Base-by-base conservation (phyloP, 1,140 invertebrate species). In the Brachystomella parvula region DNA sequence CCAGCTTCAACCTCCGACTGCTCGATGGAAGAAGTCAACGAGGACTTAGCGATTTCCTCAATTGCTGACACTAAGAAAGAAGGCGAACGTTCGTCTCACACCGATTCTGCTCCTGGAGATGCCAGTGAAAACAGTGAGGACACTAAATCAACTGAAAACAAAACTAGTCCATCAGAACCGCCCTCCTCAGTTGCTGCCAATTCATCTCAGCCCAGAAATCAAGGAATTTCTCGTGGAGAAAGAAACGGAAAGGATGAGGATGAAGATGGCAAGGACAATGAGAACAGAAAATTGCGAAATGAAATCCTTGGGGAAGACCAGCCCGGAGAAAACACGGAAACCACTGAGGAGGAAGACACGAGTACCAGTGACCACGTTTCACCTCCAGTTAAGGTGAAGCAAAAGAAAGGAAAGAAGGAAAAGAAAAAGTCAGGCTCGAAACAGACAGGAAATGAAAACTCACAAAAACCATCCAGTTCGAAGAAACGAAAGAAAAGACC, bases 401-500 rank as follows among this genome's bases (percentile, higher is more conserved):
- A 66, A 61, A 9, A 32, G 30, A 53, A 24, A 6, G 24, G 9
- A 60, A 15, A 3, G 31, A 12, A 9, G 28, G 29, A 21, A 57
- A 57, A 57, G 6, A 57, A 24, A 6, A 6, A 6, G 6, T 12
- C 33, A 3, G 31, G 29, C 19, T 29, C 58, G 9, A 19, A 31
- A 3, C 30, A 60, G 26, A 60, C 15, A 31, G 58, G 24, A 32
- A 9, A 12, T 9, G 17, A 3, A 6, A 6, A 21, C 6, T 3
- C 3, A 30, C 3, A 47, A 31, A 49, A 21, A 29, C 3, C 60
- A 12, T 19, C 3, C 3, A 33, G 28, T 35, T 9, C 33, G n/a
- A 66, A 49, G 28, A 66, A 66, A 39, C 17, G 35, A 26, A 61
- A 47, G 30, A 61, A 47, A 31, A 67, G 56, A 30, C 57, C 47